Evolutionary conservation across 30 jellyfish, hydroid and myxozoan species (phyloP).

Genomic region (Cassiopea xamachana): DNA sequence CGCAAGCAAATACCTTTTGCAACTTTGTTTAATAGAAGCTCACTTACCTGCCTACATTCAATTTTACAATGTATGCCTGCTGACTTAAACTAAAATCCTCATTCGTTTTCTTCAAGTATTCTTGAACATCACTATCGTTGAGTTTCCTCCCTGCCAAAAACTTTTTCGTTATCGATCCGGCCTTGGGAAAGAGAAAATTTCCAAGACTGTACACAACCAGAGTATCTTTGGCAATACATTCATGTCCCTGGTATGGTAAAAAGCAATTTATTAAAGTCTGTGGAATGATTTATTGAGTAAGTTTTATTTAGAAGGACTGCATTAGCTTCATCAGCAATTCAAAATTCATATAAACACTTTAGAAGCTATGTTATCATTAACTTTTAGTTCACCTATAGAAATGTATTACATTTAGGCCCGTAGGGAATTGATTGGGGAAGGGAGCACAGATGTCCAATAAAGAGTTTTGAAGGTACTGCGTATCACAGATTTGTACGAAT

Average conservation of each 20-base stretch:
- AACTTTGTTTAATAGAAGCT: not conserved
- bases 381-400: too few species aligned
- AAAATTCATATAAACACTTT: too few species aligned
- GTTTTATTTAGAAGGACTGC: too few species aligned
- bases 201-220: slow-evolving; percentile 76
- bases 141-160: not conserved
- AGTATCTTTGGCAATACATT: slow-evolving; percentile 51
- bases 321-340: too few species aligned
- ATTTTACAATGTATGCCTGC: not conserved
- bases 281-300: too few species aligned
- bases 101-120: not conserved
- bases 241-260: slow-evolving; percentile 65
- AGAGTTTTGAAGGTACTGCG: too few species aligned
- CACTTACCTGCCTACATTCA: not conserved
- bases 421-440: too few species aligned
- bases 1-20: not conserved
- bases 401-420: too few species aligned
- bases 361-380: too few species aligned
- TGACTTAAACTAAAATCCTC: not conserved
- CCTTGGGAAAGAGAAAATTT: slow-evolving; percentile 55
- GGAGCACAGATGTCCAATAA: too few species aligned
- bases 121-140: not conserved
- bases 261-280: too few species aligned
- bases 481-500: too few species aligned
- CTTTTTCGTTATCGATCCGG: not conserved